Conservation (phyloP, 1,140 invertebrate species). For the Andricus grossulariae region DNA sequence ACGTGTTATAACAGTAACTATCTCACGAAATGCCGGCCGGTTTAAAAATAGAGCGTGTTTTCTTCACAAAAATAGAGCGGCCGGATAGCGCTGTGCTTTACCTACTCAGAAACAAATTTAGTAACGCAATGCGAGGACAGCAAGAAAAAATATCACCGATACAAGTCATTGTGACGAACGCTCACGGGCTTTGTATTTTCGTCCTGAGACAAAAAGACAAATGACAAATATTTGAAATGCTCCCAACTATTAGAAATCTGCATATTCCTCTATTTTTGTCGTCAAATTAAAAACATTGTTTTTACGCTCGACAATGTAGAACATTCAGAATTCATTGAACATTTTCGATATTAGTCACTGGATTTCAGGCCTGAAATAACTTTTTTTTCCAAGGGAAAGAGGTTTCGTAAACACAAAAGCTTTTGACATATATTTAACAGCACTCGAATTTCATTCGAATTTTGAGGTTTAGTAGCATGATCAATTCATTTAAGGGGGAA, state of each 20-base stretch:
- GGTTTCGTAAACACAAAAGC: no score
- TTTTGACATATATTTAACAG: no score
- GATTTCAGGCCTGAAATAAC: no score
- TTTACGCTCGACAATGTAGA: not conserved
- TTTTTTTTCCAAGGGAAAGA: no score
- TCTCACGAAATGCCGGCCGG: conserved; percentile 61
- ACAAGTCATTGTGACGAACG: conserved; percentile 6
- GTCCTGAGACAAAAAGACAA: not conserved
- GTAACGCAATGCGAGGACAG: conserved; percentile 60
- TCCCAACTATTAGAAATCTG: not conserved
- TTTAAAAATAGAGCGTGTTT: conserved; percentile 71
- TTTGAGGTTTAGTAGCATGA: no score
- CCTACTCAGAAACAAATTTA: conserved; percentile 65
- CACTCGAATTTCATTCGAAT: no score
- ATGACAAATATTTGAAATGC: not conserved
- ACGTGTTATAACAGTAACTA: not conserved
- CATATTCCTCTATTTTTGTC: not conserved
- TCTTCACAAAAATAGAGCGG: conserved; percentile 72
- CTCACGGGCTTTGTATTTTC: not conserved
- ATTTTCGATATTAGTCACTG: no score
- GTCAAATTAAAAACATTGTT: not conserved
- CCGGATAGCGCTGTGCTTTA: conserved; percentile 60
- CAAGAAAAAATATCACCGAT: not conserved
- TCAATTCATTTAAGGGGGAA: no score
- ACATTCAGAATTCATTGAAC: no score